Evolutionary conservation across 2,113 vertebrate genomes (phyloP), one percentile per base, ranked within the genome.

Genomic region (Nycticryphes semicollaris): DNA sequence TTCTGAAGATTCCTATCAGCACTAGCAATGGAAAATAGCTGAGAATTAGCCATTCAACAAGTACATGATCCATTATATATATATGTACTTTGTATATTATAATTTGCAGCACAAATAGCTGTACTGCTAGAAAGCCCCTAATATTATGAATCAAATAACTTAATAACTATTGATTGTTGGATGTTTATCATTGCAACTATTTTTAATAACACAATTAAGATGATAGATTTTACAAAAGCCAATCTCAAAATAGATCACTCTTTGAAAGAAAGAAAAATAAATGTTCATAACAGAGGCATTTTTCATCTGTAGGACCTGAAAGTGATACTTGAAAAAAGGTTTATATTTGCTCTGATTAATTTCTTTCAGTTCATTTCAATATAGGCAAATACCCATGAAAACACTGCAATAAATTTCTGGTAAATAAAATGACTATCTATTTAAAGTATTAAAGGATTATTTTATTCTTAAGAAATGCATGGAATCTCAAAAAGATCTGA

Each of bases 1-100:
- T 79, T 77, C 80, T 51, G 77, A 95, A 89, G 74, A 89, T 73
- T 87, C 23, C 39, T 93, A 79, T 66, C 69, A 93, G 57, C 77
- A 89, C 12, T 2, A 91, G 31, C 9, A 20, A 41, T 66, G 60
- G 48, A 95, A 95, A 95, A 94, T 69, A 89, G 57, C 56, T 69
- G 20, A 84, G 53, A 89, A 73, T 24, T 37, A 67, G 69, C 84
- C 67, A 89, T 89, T 93, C 87, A 84, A 89, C 62, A 91, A 72
- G 25, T 43, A 66, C 30, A 77, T 62, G 51, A 93, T 91, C 56
- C 3, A 92, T 96, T 94, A 82, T 39, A 24, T 94, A 82, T 39
- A 24, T 64, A n/a, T 10, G 31, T 68, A 90, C 12, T 88, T 91
- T 70, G 28, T 84, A 85, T 91, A 89, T 82, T 82, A 51, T 82